Base-by-base conservation (phyloP, 1,140 invertebrate genomes). In the Oscheius sp. region DNA sequence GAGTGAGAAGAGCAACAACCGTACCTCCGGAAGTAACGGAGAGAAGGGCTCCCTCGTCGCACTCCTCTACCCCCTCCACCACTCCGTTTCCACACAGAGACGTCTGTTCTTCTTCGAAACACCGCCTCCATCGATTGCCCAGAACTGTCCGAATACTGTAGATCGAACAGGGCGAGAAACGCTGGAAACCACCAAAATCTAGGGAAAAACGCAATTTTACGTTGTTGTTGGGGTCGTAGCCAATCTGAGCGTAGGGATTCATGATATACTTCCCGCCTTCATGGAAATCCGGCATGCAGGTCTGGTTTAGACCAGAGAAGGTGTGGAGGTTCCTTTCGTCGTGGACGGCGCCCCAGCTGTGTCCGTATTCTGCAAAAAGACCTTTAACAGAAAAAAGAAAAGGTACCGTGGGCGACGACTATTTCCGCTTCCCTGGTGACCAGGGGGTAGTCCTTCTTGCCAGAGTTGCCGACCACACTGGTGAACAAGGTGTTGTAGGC, bases 171-270 rank as follows among this genome's bases (percentile, higher is more conserved):
- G 58, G 67, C 10, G 73, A 70, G 61, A 74, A 74, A n/a, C 34
- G 34, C 59, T 74, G 68, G 49, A 71, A 71, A 23, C 15, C 15
- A 4, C 7, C 38, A 42, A 42, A 10, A 42, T 42, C 38, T 42
- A 10, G 34, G 65, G n/a, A 23, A 31, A 20, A 36, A 23, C 68
- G 34, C 18, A n/a, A n/a, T n/a, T n/a, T n/a, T n/a, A 75, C 74
- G 36, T 55, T 46, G 20, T 75, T 75, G 45, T 75, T 75, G 3
- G 23, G 26, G 65, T 75, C 74, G 68, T 61, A 75, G 32, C 74
- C 74, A 15, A 3, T 31, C 20, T 42, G 61, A 45, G 74, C 61
- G 35, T 45, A 65, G 3, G 35, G 36, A 59, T 74, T 58, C 74
- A 75, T 75, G 0, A 75, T 23, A 31, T 73, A 75, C n/a, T 45